Conservation (phyloP, 2,113 vertebrate species). For the Empidonax traillii region DNA sequence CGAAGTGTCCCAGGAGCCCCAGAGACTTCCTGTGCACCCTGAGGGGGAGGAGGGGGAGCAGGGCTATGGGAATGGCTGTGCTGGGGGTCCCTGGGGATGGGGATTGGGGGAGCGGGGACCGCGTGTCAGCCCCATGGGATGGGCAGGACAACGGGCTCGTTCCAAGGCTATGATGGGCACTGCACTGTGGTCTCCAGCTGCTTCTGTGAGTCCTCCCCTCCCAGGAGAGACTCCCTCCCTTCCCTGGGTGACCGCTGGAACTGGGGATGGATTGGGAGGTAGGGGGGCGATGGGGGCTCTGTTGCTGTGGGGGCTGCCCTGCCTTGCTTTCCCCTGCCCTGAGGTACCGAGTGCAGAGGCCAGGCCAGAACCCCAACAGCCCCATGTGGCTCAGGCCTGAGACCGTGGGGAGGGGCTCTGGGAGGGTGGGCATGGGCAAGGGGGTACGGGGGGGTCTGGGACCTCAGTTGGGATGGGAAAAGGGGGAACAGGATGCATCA, state of each 20-base stretch:
- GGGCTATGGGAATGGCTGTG: not conserved
- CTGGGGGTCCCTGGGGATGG: not conserved
- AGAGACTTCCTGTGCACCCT: accelerated
- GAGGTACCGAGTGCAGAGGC: not conserved
- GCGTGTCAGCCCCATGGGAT: accelerated
- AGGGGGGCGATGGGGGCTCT: accelerated
- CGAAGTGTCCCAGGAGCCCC: not conserved
- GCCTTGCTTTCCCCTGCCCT: not conserved
- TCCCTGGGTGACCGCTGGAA: not conserved
- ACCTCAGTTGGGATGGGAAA: not conserved
- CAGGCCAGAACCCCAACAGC: not conserved
- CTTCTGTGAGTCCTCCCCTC: not conserved
- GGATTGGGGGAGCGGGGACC: not conserved
- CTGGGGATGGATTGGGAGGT: not conserved
- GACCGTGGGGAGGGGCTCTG: not conserved
- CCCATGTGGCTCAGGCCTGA: not conserved
- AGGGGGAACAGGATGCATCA: not conserved
- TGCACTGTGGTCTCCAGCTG: not conserved
- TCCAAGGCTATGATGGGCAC: not conserved
- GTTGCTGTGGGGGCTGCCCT: not conserved
- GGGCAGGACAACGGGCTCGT: not conserved
- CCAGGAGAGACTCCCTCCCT: not conserved
- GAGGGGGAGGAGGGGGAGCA: accelerated
- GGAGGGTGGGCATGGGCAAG: accelerated
- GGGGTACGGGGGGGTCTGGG: not conserved